phyloP scores from a whole-genome alignment of 2,888 invertebrate genomes.

The Troides aeacus region DNA sequence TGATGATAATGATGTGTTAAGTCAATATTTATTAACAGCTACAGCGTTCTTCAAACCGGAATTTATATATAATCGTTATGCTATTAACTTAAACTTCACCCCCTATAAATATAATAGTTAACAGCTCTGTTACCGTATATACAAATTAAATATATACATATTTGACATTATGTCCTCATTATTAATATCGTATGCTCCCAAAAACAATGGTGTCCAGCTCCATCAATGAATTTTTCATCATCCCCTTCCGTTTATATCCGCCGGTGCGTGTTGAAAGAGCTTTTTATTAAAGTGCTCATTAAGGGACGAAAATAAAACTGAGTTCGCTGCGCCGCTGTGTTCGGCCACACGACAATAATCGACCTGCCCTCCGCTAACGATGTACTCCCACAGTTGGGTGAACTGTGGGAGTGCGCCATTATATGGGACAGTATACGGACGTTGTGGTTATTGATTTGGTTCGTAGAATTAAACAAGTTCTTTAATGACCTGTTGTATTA shows the following conservation, averaged over 20 bases:
- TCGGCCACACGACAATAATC: conserved; percentile 45
- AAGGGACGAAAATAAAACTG: conserved; percentile 51
- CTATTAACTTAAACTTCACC: too few species aligned
- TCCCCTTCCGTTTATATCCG: conserved; percentile 10
- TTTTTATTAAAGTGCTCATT: conserved; percentile 62
- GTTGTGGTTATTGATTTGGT: conserved; percentile 4
- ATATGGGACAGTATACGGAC: neutral
- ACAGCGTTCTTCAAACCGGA: too few species aligned
- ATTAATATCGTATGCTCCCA: neutral
- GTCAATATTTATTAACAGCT: too few species aligned
- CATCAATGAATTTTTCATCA: conserved; percentile 23
- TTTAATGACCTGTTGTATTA: neutral
- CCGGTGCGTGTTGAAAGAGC: conserved; percentile 38
- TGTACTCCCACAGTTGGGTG: conserved; percentile 33
- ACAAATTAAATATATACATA: too few species aligned
- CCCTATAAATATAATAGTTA: too few species aligned
- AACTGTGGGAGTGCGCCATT: too few species aligned
- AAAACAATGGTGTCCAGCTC: conserved; percentile 5
- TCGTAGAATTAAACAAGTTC: conserved; percentile 3
- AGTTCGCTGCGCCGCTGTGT: conserved; percentile 48
- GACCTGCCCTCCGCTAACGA: conserved; percentile 53
- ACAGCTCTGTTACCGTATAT: too few species aligned
- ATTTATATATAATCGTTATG: too few species aligned
- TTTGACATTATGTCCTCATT: neutral
- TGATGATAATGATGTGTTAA: too few species aligned